A percentile compares a stretch with the other conserved stretches of the same genome.
phyloP scores from a whole-genome alignment of 2,113 vertebrate genomes.

The Eupsittula cactorum region DNA sequence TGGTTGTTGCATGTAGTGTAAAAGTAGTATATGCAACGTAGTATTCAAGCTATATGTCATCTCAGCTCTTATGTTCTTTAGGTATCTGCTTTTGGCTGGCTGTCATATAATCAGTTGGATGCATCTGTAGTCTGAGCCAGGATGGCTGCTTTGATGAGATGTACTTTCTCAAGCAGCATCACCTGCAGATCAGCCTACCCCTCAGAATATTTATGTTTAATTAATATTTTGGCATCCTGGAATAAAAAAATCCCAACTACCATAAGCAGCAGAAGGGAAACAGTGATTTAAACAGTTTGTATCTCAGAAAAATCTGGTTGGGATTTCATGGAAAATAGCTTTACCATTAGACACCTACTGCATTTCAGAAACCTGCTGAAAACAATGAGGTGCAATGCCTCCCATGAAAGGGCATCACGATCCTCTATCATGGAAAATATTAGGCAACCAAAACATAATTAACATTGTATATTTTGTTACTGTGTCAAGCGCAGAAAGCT shows the following conservation, averaged over 20 bases:
- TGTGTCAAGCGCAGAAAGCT: conserved; percentile 24
- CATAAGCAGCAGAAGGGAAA: neutral
- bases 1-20: neutral
- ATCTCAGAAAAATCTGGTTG: neutral
- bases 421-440: neutral
- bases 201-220: neutral
- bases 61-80: neutral
- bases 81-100: neutral
- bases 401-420: neutral
- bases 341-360: neutral
- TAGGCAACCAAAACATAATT: neutral
- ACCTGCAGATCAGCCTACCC: neutral
- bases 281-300: neutral
- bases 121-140: neutral
- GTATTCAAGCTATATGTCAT: neutral
- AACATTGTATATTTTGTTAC: neutral
- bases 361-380: neutral
- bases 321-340: neutral
- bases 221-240: neutral
- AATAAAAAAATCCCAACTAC: neutral
- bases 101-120: neutral
- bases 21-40: neutral
- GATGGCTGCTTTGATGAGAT: neutral
- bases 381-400: neutral
- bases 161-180: neutral